Evolutionary conservation across 2,888 invertebrate species (phyloP).

Genomic region (Clivina fossor): DNA sequence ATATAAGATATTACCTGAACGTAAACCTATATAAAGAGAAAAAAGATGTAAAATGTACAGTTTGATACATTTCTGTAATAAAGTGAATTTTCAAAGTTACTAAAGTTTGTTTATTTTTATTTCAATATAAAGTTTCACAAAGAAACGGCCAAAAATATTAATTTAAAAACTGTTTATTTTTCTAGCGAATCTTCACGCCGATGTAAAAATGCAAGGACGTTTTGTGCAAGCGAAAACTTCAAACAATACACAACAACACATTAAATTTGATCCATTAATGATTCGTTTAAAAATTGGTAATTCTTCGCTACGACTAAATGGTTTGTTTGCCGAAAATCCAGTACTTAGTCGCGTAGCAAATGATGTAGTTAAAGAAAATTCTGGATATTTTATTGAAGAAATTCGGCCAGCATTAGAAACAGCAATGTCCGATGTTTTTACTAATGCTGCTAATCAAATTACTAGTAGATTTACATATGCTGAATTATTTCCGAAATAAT

Average conservation of each 20-base stretch:
- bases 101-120: too few relatives aligned
- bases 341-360: conserved; percentile 66
- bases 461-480: conserved; percentile 68
- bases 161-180: too few relatives aligned
- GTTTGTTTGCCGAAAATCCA: conserved; percentile 68
- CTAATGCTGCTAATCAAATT: conserved; percentile 70
- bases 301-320: conserved; percentile 63
- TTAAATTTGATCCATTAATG: conserved; percentile 66
- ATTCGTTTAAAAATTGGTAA: conserved; percentile 63
- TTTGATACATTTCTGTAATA: too few relatives aligned
- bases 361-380: conserved; percentile 68
- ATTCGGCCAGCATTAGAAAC: conserved; percentile 67
- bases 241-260: conserved; percentile 61
- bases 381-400: conserved; percentile 66
- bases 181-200: conserved; percentile 66
- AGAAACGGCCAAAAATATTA: too few relatives aligned
- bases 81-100: too few relatives aligned
- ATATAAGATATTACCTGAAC: too few relatives aligned
- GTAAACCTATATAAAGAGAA: too few relatives aligned
- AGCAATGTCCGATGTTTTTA: conserved; percentile 65
- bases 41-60: too few relatives aligned
- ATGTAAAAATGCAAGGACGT: conserved; percentile 65
- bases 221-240: conserved; percentile 56
- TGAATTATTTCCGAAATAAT: conserved; percentile 73
- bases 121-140: too few relatives aligned